A percentile compares a stretch with the other conserved stretches of the same genome.
These are phyloP conservation scores for Marasmarcha lunaedactyla DNA, from an alignment of 2,888 invertebrate species.

Conservation along the genomic window DNA sequence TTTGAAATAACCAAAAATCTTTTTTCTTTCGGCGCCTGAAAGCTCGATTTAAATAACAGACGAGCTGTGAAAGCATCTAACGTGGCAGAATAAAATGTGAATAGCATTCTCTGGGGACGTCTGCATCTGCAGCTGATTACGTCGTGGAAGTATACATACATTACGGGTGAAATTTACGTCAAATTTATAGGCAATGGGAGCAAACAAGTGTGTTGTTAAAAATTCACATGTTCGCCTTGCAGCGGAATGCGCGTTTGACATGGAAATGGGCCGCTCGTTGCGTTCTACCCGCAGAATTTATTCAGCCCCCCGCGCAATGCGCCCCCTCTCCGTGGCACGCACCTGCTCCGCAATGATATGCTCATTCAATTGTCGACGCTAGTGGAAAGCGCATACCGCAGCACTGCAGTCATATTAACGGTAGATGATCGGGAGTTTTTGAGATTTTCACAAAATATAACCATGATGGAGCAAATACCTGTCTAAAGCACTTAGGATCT, in stretches of 20 bases:
- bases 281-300: constrained; percentile 33
- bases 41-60: constrained; percentile 1
- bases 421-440: constrained; percentile 12
- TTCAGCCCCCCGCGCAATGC: constrained; percentile 25
- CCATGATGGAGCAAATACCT: no score
- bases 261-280: constrained; percentile 53
- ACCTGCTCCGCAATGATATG: constrained; percentile 45
- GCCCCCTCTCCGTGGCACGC: constrained; percentile 24
- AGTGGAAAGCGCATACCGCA: constrained; percentile 22
- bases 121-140: neutral
- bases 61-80: constrained; percentile 1
- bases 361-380: constrained; percentile 45
- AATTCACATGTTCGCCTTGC: constrained; percentile 39
- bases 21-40: neutral
- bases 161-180: neutral
- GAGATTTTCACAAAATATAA: no score
- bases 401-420: constrained; percentile 17
- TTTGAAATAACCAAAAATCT: neutral
- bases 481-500: no score
- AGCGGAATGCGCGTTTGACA: constrained; percentile 47
- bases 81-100: neutral
- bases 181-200: constrained; percentile 1
- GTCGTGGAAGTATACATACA: neutral
- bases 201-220: constrained; percentile 32
- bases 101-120: neutral